phyloP scores from a whole-genome alignment of 2,113 vertebrate species.

The Macaca mulatta region DNA sequence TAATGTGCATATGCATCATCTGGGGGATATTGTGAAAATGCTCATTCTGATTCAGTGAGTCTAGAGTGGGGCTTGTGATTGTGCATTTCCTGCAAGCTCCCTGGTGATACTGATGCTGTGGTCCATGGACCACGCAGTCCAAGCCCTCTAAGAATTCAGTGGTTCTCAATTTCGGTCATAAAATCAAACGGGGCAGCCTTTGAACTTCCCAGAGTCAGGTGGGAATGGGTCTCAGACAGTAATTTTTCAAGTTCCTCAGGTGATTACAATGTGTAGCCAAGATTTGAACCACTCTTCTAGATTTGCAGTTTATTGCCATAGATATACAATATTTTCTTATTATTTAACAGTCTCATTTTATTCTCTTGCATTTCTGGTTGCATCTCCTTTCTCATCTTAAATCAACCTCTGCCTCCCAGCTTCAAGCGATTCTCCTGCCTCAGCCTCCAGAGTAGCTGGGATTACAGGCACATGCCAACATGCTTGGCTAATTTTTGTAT shows the following conservation, averaged over 20 bases:
- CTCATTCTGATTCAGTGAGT: background rate
- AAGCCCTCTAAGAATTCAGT: background rate
- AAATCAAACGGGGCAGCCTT: background rate
- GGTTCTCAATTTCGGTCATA: background rate
- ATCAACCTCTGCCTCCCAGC: no score
- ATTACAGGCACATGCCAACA: no score
- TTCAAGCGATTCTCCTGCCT: no score
- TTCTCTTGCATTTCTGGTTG: background rate
- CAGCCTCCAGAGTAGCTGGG: no score
- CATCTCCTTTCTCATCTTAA: constrained; percentile 10
- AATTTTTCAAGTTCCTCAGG: background rate
- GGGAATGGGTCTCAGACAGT: background rate
- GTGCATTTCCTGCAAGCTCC: background rate
- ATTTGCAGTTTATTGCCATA: constrained; percentile 19
- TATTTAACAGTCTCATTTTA: background rate
- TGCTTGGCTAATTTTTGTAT: no score
- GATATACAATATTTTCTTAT: background rate
- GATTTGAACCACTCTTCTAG: background rate
- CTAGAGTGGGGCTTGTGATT: background rate
- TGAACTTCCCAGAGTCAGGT: background rate
- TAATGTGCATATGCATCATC: background rate
- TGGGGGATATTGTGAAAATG: background rate
- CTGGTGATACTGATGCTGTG: background rate
- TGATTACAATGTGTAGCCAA: background rate
- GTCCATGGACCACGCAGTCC: background rate